Conservation (phyloP, 2,888 invertebrate genomes). For the Dasypogon diadema region DNA sequence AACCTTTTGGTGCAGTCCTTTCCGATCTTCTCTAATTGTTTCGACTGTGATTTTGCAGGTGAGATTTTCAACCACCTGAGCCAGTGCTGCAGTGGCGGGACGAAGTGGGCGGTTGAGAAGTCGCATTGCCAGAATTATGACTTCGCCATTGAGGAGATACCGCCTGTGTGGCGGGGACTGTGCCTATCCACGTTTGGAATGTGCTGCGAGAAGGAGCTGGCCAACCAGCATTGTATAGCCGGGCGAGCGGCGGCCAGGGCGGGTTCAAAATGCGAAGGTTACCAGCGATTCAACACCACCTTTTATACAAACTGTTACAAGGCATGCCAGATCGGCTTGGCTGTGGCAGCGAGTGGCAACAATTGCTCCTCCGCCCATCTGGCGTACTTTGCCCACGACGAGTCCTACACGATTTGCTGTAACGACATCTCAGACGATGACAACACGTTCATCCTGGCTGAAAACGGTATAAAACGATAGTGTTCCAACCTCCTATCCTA, state of each 20-base stretch:
- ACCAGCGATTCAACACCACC: slow-evolving; percentile 58
- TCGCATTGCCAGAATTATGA: slow-evolving; percentile 69
- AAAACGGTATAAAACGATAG: slow-evolving; percentile 18
- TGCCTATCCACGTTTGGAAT: slow-evolving; percentile 76
- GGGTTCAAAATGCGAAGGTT: slow-evolving; percentile 62
- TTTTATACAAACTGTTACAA: slow-evolving; percentile 73
- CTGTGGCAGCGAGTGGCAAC: slow-evolving; percentile 71
- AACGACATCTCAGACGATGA: slow-evolving; percentile 58
- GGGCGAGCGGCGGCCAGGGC: slow-evolving; percentile 64
- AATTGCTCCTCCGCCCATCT: slow-evolving; percentile 71
- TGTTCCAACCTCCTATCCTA: background rate
- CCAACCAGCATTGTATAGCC: slow-evolving; percentile 65
- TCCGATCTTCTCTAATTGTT: no score
- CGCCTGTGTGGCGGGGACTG: slow-evolving; percentile 72
- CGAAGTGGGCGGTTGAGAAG: slow-evolving; percentile 69
- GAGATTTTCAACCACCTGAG: slow-evolving; percentile 63
- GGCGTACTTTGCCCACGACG: slow-evolving; percentile 67
- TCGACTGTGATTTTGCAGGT: no score
- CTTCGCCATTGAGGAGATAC: slow-evolving; percentile 71
- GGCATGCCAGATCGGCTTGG: slow-evolving; percentile 75
- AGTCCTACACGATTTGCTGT: slow-evolving; percentile 75
- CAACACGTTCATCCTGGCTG: slow-evolving; percentile 51
- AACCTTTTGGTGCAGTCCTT: no score
- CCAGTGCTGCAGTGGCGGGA: slow-evolving; percentile 71
- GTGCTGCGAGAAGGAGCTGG: slow-evolving; percentile 73